Evolutionary conservation across 2,888 invertebrate species (phyloP).

Genomic region (Phytoseiulus persimilis): DNA sequence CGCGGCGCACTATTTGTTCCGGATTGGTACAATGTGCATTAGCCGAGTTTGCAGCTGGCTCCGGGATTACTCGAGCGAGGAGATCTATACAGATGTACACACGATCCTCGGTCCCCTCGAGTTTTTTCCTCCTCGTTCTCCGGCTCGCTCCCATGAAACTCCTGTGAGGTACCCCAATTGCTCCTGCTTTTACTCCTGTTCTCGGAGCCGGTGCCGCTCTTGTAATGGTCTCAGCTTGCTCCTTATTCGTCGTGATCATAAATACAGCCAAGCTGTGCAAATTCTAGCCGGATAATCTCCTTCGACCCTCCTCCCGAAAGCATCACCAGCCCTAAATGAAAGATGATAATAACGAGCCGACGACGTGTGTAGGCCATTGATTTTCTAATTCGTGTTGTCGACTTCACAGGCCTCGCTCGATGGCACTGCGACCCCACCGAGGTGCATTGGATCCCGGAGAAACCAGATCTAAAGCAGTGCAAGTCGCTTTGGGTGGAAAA

Average conservation of each 20-base stretch:
- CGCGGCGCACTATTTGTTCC: conserved; percentile 5
- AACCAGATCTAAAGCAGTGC: conserved; percentile 45
- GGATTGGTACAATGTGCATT: conserved; percentile 5
- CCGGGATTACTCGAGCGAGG: background rate
- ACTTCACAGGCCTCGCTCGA: conserved; percentile 39
- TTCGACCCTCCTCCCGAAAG: background rate
- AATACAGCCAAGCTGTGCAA: background rate
- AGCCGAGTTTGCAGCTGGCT: background rate
- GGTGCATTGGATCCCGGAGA: conserved; percentile 41
- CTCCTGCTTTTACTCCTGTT: background rate
- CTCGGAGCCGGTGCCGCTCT: background rate
- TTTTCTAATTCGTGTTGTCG: background rate
- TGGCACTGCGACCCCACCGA: conserved; percentile 41
- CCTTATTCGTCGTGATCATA: conserved; percentile 5
- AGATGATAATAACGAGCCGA: background rate
- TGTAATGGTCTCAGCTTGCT: background rate
- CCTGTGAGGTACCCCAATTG: background rate
- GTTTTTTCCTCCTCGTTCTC: background rate
- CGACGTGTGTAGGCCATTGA: background rate
- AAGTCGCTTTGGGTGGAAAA: conserved; percentile 46
- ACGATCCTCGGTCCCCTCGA: background rate
- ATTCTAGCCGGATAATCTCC: background rate
- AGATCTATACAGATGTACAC: conserved; percentile 5
- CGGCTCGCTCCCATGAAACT: too few species aligned
- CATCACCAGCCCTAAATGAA: background rate